Evolutionary conservation across 92 coral and sea anemone genomes (phyloP).

Genomic region (Pocillopora meandrina): DNA sequence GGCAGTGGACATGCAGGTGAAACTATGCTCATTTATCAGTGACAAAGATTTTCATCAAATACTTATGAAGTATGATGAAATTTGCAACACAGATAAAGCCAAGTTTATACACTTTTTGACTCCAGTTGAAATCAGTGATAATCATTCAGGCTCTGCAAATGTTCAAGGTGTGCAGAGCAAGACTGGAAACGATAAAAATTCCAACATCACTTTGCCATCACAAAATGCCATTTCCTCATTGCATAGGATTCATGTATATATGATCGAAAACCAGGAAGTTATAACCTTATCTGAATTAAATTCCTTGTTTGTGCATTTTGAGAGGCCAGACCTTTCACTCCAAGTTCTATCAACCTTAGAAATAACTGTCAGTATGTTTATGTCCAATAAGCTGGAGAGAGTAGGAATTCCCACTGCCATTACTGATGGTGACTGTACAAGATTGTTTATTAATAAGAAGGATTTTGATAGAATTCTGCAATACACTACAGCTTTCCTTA

Average conservation of each 20-base stretch:
- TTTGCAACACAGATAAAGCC: conserved; percentile 20
- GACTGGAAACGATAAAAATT: background rate
- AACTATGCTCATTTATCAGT: conserved; percentile 67
- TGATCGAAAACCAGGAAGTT: conserved; percentile 50
- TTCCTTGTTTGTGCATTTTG: conserved; percentile 58
- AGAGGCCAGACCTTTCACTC: conserved; percentile 47
- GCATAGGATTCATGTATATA: conserved; percentile 39
- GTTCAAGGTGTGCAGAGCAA: background rate
- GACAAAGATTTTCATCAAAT: conserved; percentile 45
- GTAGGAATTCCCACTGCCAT: background rate
- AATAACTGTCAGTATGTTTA: background rate
- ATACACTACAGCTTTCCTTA: conserved; percentile 68
- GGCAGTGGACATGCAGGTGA: conserved; percentile 60
- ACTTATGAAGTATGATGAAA: conserved; percentile 50
- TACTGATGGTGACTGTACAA: background rate
- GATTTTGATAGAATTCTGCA: conserved; percentile 69
- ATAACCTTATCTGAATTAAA: conserved; percentile 59
- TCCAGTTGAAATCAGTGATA: conserved; percentile 21
- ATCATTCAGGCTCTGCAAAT: background rate
- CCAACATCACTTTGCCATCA: background rate
- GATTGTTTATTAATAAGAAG: conserved; percentile 54
- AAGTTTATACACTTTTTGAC: conserved; percentile 48
- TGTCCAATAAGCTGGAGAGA: background rate
- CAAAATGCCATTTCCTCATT: background rate
- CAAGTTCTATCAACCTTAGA: conserved; percentile 30